Conservation (phyloP, 2,888 invertebrate genomes). For the Cantharis flavilabris region DNA sequence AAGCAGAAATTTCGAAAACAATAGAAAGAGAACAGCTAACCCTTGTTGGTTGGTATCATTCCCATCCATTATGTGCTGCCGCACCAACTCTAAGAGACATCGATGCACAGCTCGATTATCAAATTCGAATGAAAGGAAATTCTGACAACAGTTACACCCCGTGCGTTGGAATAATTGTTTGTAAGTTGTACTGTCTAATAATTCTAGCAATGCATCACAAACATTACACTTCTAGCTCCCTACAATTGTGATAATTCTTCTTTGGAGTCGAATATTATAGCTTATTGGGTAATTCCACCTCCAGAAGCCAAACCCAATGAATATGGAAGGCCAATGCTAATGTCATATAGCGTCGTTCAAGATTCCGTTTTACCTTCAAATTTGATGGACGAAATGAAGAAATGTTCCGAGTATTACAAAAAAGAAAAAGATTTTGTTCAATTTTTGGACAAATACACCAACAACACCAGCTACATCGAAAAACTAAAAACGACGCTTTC, state of each 20-base stretch:
- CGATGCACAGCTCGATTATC: constrained; percentile 91
- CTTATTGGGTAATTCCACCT: constrained; percentile 96
- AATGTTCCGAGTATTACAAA: constrained; percentile 83
- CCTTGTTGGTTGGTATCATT: constrained; percentile 95
- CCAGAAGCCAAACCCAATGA: constrained; percentile 90
- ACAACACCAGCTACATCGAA: constrained; percentile 78
- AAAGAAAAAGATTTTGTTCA: constrained; percentile 69
- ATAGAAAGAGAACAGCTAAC: constrained; percentile 82
- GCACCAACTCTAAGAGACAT: constrained; percentile 88
- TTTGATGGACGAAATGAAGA: constrained; percentile 83
- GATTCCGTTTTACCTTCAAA: constrained; percentile 81
- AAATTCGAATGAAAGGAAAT: constrained; percentile 91
- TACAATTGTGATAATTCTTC: constrained; percentile 81
- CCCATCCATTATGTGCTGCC: constrained; percentile 86
- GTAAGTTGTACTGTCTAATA: constrained; percentile 62
- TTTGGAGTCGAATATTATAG: constrained; percentile 80
- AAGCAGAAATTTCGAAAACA: constrained; percentile 79
- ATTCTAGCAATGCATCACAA: neutral
- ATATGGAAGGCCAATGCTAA: constrained; percentile 89
- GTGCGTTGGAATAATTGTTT: constrained; percentile 89
- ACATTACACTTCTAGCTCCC: constrained; percentile 68
- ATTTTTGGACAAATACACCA: constrained; percentile 69
- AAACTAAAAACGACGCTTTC: constrained; percentile 81
- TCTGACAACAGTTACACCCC: constrained; percentile 92
- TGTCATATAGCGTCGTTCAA: constrained; percentile 83